These are phyloP conservation scores for Drusus annulatus DNA, from an alignment of 1,140 invertebrate genomes.

Conservation along the genomic window DNA sequence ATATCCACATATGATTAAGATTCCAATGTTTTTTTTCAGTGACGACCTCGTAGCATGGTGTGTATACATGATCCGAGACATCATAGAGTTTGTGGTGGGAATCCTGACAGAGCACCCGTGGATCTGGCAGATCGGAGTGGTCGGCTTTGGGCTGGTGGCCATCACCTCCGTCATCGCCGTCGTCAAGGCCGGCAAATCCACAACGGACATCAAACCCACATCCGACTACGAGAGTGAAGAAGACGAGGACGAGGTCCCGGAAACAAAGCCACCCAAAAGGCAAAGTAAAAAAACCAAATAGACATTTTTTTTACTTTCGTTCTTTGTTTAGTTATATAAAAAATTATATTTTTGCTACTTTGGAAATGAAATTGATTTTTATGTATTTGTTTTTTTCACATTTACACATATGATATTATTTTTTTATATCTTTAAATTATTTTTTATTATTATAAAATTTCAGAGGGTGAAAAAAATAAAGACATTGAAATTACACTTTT, in stretches of 20 bases:
- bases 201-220: slow-evolving; percentile 57
- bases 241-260: not conserved
- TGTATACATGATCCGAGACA: slow-evolving; percentile 65
- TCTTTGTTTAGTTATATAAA: not conserved
- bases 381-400: too few relatives aligned
- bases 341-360: slow-evolving; percentile 43
- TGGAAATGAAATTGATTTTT: not conserved
- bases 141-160: slow-evolving; percentile 73
- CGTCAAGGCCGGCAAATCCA: slow-evolving; percentile 69
- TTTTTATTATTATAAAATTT: too few relatives aligned
- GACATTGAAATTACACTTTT: too few relatives aligned
- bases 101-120: slow-evolving; percentile 78
- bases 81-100: slow-evolving; percentile 72
- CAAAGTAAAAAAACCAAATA: slow-evolving; percentile 73
- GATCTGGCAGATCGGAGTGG: slow-evolving; percentile 77
- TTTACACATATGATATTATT: too few relatives aligned
- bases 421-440: too few relatives aligned
- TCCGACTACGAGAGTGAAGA: slow-evolving; percentile 2
- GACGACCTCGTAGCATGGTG: slow-evolving; percentile 78
- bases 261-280: slow-evolving; percentile 66
- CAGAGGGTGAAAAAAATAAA: too few relatives aligned
- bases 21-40: slow-evolving; percentile 71
- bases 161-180: slow-evolving; percentile 72
- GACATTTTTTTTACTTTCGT: slow-evolving; percentile 28
- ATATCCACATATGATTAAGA: not conserved